A percentile compares a stretch with the other conserved stretches of the same genome.
phyloP scores from a whole-genome alignment of 2,113 vertebrate genomes.

The Prinia subflava region DNA sequence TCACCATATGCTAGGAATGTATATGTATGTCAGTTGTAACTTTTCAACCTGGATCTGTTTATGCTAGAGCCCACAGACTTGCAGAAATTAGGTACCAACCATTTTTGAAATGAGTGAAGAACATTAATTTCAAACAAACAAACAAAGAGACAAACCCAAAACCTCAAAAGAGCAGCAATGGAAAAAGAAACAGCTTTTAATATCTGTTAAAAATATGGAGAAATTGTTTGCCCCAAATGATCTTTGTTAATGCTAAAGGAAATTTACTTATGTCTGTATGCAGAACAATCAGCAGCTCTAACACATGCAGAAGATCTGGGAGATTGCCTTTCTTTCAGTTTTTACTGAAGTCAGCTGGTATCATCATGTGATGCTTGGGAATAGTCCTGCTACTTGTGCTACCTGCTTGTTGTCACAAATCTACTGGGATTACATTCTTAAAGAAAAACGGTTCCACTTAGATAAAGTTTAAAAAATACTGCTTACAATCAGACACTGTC shows the following conservation, averaged over 20 bases:
- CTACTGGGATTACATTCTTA: neutral
- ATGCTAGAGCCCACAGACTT: accelerated
- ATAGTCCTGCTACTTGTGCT: neutral
- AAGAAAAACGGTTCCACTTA: neutral
- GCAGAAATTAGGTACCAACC: neutral
- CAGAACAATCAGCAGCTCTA: neutral
- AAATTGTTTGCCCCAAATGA: neutral
- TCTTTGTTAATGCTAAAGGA: neutral
- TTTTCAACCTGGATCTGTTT: neutral
- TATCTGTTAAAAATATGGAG: neutral
- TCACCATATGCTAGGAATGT: neutral
- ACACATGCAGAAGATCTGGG: neutral
- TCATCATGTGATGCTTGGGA: neutral
- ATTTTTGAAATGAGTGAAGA: neutral
- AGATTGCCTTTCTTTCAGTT: neutral
- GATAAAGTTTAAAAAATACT: neutral
- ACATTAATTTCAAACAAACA: neutral
- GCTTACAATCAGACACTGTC: neutral
- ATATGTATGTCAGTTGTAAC: neutral
- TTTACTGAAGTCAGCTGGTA: neutral
- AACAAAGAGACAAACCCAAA: neutral
- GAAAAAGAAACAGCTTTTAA: neutral
- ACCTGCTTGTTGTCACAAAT: neutral
- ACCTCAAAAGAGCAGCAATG: neutral
- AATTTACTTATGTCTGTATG: neutral